A percentile compares a stretch with the other conserved stretches of the same genome.
Conservation (phyloP, 2,888 invertebrate genomes). For the Subacronicta megacephala region DNA sequence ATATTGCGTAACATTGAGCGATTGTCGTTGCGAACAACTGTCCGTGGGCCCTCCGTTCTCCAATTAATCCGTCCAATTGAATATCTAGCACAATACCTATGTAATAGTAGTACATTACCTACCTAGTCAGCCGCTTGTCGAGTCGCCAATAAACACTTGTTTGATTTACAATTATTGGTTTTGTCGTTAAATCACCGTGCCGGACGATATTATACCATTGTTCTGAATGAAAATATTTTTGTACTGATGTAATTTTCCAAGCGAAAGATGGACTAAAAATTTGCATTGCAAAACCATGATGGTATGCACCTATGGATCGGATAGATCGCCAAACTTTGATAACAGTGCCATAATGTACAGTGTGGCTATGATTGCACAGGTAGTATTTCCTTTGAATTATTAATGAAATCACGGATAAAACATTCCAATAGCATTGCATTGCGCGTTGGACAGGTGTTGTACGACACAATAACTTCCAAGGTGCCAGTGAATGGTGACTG, state of each 20-base stretch:
- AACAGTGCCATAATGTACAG: conserved; percentile 38
- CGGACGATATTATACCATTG: conserved; percentile 45
- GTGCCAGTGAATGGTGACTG: conserved; percentile 53
- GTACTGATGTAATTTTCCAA: conserved; percentile 31
- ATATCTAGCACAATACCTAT: conserved; percentile 71
- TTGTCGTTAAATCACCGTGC: conserved; percentile 46
- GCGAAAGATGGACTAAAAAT: conserved; percentile 19
- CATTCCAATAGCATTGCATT: conserved; percentile 43
- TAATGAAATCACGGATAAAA: conserved; percentile 46
- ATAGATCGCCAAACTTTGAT: conserved; percentile 52
- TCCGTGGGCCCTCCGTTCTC: conserved; percentile 63
- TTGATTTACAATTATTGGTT: conserved; percentile 60
- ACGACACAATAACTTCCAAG: conserved; percentile 49
- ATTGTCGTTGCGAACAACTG: conserved; percentile 45
- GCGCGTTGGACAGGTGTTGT: conserved; percentile 48
- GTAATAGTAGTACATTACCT: conserved; percentile 42
- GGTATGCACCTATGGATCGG: conserved; percentile 25
- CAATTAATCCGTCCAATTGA: conserved; percentile 85
- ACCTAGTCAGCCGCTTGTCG: conserved; percentile 40
- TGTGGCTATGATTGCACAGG: conserved; percentile 42
- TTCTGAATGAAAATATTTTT: conserved; percentile 46
- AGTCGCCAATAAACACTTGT: conserved; percentile 49
- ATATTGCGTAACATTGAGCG: conserved; percentile 38
- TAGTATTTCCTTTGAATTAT: conserved; percentile 46
- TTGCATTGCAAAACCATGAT: conserved; percentile 38